phyloP scores from a whole-genome alignment of 2,888 invertebrate species.

The Ptycholaimellus sp. region DNA sequence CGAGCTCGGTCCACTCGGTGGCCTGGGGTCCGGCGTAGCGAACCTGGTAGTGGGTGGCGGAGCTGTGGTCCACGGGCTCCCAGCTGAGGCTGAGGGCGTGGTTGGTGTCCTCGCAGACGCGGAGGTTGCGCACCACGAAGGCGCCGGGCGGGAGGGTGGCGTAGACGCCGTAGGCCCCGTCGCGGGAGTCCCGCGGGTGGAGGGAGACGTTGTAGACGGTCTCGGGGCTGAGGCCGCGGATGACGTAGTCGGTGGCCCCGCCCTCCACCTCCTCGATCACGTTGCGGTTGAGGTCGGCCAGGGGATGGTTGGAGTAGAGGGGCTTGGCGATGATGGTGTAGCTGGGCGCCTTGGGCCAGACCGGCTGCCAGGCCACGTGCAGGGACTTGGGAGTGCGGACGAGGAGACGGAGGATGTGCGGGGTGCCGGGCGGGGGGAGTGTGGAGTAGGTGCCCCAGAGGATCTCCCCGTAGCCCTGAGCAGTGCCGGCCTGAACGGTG shows the following conservation, averaged over 20 bases:
- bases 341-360: slow-evolving; percentile 19
- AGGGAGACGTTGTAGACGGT: slow-evolving; percentile 25
- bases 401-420: slow-evolving; percentile 20
- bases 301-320: slow-evolving; percentile 17
- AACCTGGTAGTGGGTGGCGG: slow-evolving; percentile 21
- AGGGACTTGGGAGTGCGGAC: slow-evolving; percentile 22
- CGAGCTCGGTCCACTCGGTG: slow-evolving; percentile 18
- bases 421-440: slow-evolving; percentile 16
- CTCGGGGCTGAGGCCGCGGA: slow-evolving; percentile 17
- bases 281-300: slow-evolving; percentile 13
- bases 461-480: slow-evolving; percentile 9
- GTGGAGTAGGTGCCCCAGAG: slow-evolving; percentile 26
- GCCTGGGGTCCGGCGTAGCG: background rate
- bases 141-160: slow-evolving; percentile 24
- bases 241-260: slow-evolving; percentile 17
- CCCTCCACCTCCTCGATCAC: slow-evolving; percentile 18
- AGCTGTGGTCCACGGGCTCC: slow-evolving; percentile 19
- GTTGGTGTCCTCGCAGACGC: slow-evolving; percentile 22
- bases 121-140: slow-evolving; percentile 21
- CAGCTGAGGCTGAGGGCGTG: slow-evolving; percentile 23
- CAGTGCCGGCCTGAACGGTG: slow-evolving; percentile 17
- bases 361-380: slow-evolving; percentile 23
- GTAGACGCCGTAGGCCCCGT: slow-evolving; percentile 23
- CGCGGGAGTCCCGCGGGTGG: slow-evolving; percentile 15
- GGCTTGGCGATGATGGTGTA: slow-evolving; percentile 19